Percentiles rank a stretch among this genome's conserved stretches.
phyloP scores from a whole-genome alignment of 2,888 invertebrate genomes.

The Romanomermis culicivorax region DNA sequence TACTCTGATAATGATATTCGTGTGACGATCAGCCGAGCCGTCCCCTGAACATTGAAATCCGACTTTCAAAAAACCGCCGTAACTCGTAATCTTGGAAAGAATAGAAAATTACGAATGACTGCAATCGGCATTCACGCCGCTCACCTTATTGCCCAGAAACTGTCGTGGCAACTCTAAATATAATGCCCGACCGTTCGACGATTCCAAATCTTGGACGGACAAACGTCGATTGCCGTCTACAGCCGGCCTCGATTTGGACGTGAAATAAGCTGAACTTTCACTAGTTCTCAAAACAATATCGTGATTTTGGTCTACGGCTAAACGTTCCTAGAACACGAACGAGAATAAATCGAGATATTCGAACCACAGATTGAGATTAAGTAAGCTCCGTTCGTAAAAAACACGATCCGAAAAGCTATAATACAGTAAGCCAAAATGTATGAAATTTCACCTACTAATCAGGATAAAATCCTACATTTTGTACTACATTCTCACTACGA shows the following conservation, averaged over 20 bases:
- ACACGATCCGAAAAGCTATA: not conserved
- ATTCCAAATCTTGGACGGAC: conserved; percentile 12
- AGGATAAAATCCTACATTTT: no score
- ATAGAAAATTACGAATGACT: conserved; percentile 1
- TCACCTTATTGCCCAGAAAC: conserved; percentile 59
- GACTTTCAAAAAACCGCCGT: conserved; percentile 67
- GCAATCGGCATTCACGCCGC: conserved; percentile 1
- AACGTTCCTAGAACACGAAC: not conserved
- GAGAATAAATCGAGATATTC: not conserved
- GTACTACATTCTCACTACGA: no score
- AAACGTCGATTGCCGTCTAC: not conserved
- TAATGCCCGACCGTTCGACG: conserved; percentile 35
- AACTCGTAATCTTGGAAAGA: conserved; percentile 48
- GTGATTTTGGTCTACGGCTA: not conserved
- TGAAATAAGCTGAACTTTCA: not conserved
- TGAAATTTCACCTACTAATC: not conserved
- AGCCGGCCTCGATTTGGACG: not conserved
- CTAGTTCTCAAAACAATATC: conserved; percentile 2
- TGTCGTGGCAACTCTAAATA: conserved; percentile 61
- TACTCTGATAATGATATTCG: conserved; percentile 23
- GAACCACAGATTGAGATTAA: no score
- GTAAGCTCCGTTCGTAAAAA: no score
- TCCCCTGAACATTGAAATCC: conserved; percentile 34
- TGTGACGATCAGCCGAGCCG: conserved; percentile 18
- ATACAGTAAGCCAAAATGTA: not conserved